Evolutionary conservation across 2,888 invertebrate genomes (phyloP).

Genomic region (Nysson spinosus): DNA sequence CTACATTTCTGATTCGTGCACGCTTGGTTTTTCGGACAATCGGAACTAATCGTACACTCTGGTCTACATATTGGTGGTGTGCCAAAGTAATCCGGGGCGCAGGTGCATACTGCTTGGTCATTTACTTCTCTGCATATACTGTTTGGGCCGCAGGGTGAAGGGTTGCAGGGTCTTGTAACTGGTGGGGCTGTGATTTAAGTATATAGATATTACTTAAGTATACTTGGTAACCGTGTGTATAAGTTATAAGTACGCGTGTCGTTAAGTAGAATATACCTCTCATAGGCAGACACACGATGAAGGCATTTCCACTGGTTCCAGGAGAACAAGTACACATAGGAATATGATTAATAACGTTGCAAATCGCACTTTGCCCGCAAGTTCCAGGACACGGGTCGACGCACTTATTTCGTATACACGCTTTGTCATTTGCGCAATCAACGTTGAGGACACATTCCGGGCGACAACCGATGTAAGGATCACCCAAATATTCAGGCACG

Average conservation of each 20-base stretch:
- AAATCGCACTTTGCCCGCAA: constrained; percentile 86
- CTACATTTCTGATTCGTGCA: constrained; percentile 89
- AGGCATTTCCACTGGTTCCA: constrained; percentile 85
- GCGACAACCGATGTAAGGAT: constrained; percentile 78
- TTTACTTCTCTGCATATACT: constrained; percentile 82
- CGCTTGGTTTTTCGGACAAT: constrained; percentile 86
- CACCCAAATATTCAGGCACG: constrained; percentile 81
- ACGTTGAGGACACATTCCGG: constrained; percentile 77
- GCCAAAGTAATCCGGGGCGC: constrained; percentile 85
- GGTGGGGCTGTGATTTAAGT: constrained; percentile 71
- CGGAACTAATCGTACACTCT: constrained; percentile 89
- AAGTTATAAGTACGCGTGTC: neutral
- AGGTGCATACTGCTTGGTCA: constrained; percentile 85
- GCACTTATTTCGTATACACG: constrained; percentile 78
- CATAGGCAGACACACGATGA: constrained; percentile 81
- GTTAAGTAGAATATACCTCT: constrained; percentile 73
- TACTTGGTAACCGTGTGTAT: neutral
- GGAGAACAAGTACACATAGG: constrained; percentile 81
- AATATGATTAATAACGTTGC: constrained; percentile 84
- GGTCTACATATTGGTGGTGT: constrained; percentile 86
- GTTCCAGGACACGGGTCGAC: constrained; percentile 83
- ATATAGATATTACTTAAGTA: neutral
- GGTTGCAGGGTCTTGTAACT: constrained; percentile 83
- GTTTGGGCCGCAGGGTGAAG: constrained; percentile 89
- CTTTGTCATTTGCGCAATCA: constrained; percentile 75